phyloP scores from a whole-genome alignment of 1,140 invertebrate species.

The Eueides isabella region DNA sequence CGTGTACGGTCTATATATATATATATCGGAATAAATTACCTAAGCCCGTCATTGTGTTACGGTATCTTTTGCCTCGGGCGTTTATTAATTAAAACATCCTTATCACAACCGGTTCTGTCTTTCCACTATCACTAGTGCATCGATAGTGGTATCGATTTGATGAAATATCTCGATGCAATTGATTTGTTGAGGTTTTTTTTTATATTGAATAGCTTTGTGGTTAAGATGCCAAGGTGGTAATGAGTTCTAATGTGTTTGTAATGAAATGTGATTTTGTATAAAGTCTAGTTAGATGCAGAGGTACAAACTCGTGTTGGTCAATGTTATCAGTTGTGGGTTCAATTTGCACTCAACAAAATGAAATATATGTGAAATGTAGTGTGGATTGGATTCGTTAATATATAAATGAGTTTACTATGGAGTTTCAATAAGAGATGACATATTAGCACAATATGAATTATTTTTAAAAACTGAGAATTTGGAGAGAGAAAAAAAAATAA shows the following conservation, averaged over 20 bases:
- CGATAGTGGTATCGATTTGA: conserved; percentile 17
- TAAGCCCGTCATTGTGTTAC: conserved; percentile 11
- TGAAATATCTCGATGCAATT: conserved; percentile 7
- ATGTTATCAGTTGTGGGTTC: too few relatives aligned
- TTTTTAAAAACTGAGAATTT: too few relatives aligned
- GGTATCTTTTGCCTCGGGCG: conserved; percentile 9
- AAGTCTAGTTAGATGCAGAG: too few relatives aligned
- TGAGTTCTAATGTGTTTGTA: background rate
- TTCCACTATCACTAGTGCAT: conserved; percentile 13
- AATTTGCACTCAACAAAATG: too few relatives aligned
- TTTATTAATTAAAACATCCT: conserved; percentile 28
- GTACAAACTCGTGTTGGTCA: too few relatives aligned
- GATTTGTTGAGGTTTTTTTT: background rate
- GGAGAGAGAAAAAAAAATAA: too few relatives aligned
- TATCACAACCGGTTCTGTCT: conserved; percentile 20
- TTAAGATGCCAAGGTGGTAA: background rate
- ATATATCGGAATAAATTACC: conserved; percentile 23
- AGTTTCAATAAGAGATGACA: too few relatives aligned
- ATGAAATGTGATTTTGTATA: background rate
- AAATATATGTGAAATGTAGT: too few relatives aligned
- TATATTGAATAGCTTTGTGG: background rate
- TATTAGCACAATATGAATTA: too few relatives aligned
- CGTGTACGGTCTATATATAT: background rate
- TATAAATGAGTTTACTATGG: too few relatives aligned
- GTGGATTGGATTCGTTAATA: too few relatives aligned